A percentile compares a stretch with the other conserved stretches of the same genome.
Evolutionary conservation across 2,888 invertebrate genomes (phyloP).

Genomic region (Cepaea hortensis): DNA sequence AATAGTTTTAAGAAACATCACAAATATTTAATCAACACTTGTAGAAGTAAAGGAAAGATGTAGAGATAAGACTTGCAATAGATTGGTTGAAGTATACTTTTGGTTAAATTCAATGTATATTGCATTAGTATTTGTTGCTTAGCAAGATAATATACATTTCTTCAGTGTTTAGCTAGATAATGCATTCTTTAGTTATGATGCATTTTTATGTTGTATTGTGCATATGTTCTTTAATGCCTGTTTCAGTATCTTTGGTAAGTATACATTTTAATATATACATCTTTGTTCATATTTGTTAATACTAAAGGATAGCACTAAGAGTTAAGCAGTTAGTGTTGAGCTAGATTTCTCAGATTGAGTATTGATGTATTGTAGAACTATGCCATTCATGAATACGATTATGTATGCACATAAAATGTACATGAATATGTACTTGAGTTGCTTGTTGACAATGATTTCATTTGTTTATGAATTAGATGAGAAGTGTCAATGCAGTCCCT

Average conservation of each 20-base stretch:
- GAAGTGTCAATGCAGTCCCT: constrained; percentile 30
- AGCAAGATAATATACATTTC: background rate
- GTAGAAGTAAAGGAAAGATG: no score
- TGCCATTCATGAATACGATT: no score
- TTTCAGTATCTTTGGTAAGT: constrained; percentile 13
- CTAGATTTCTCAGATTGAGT: no score
- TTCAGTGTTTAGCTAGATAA: background rate
- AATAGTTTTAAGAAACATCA: no score
- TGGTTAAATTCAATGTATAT: background rate
- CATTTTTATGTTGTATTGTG: background rate
- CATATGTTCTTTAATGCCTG: background rate
- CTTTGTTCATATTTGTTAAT: background rate
- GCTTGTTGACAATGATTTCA: background rate
- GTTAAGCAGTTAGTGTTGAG: no score
- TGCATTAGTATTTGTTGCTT: background rate
- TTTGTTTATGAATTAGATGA: constrained; percentile 27
- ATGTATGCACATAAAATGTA: background rate
- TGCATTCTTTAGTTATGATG: background rate
- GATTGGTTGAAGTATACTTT: no score
- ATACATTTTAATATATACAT: background rate
- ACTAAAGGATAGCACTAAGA: no score
- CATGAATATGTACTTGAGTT: background rate
- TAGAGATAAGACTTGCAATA: no score
- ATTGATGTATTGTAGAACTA: no score
- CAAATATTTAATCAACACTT: no score